A percentile compares a stretch with the other conserved stretches of the same genome.
Conservation (phyloP, 2,888 invertebrate genomes). For the Busseola fusca region DNA sequence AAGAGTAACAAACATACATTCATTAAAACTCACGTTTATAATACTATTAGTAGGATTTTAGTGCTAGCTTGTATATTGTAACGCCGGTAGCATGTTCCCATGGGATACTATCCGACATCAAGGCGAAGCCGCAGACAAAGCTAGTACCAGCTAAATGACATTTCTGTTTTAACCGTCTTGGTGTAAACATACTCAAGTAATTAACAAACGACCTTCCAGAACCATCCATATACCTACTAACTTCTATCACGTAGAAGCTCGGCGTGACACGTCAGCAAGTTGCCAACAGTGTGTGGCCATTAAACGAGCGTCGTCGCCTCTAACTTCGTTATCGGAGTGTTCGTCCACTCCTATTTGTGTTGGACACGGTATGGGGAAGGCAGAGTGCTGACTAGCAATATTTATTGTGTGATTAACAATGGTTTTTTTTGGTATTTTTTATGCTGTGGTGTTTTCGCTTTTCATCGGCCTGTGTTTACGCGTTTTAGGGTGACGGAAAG, state of each 20-base stretch:
- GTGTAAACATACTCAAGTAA: conserved; percentile 11
- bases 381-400: conserved; percentile 36
- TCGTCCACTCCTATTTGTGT: conserved; percentile 28
- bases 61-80: no score
- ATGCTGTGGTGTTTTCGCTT: conserved; percentile 6
- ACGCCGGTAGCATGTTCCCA: background rate
- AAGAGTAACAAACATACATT: no score
- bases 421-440: background rate
- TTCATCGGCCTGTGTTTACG: conserved; percentile 4
- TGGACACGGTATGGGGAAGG: conserved; percentile 9
- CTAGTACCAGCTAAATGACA: background rate
- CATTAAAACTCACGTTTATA: no score
- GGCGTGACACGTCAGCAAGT: conserved; percentile 20
- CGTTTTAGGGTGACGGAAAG: background rate
- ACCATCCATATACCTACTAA: conserved; percentile 16
- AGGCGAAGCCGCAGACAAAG: background rate
- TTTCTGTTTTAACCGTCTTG: background rate
- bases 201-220: conserved; percentile 14
- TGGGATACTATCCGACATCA: background rate
- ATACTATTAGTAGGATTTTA: no score
- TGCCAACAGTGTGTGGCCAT: conserved; percentile 24
- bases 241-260: conserved; percentile 24
- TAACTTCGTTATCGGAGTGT: conserved; percentile 50
- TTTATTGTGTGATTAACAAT: conserved; percentile 28
- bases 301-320: conserved; percentile 33